Conservation (phyloP, 2,797 vertebrate species). For the Crenichthys baileyi region DNA sequence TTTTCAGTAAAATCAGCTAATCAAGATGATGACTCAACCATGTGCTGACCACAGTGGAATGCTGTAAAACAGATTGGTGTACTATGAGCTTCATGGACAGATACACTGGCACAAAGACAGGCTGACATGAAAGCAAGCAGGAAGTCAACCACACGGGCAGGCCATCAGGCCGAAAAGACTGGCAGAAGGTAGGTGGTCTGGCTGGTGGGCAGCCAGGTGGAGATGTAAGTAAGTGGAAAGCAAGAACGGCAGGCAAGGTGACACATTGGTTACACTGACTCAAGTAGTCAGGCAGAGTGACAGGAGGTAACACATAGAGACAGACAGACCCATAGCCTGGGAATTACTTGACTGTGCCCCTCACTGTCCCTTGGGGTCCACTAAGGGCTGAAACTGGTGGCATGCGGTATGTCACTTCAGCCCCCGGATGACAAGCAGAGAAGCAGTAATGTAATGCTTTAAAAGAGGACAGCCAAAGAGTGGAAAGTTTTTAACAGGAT, state of each 20-base stretch:
- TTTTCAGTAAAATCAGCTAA: slow-evolving; percentile 9
- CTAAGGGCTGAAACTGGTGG: slow-evolving; percentile 37
- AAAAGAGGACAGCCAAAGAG: slow-evolving; percentile 29
- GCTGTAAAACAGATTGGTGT: slow-evolving; percentile 13
- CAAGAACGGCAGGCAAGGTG: slow-evolving; percentile 43
- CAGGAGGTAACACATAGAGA: slow-evolving; percentile 41
- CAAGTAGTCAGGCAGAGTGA: slow-evolving; percentile 49
- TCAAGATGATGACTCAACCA: slow-evolving; percentile 1
- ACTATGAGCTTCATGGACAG: slow-evolving; percentile 30
- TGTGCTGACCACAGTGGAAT: slow-evolving; percentile 8
- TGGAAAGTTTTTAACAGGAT: background rate
- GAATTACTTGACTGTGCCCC: slow-evolving; percentile 54
- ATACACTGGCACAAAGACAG: slow-evolving; percentile 20
- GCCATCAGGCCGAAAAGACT: slow-evolving; percentile 49
- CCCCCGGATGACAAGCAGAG: slow-evolving; percentile 30
- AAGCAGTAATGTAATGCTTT: slow-evolving; percentile 35
- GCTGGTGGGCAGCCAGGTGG: slow-evolving; percentile 46
- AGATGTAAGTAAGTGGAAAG: slow-evolving; percentile 59
- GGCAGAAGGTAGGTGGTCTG: slow-evolving; percentile 47
- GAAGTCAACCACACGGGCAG: slow-evolving; percentile 34
- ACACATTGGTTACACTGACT: slow-evolving; percentile 36
- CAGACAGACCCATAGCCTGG: slow-evolving; percentile 31
- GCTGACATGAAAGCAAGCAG: slow-evolving; percentile 36
- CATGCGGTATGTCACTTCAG: slow-evolving; percentile 48
- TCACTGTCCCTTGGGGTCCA: slow-evolving; percentile 32